These are phyloP conservation scores for Gouania willdenowi DNA, from an alignment of 2,797 vertebrate genomes.

Conservation along the genomic window DNA sequence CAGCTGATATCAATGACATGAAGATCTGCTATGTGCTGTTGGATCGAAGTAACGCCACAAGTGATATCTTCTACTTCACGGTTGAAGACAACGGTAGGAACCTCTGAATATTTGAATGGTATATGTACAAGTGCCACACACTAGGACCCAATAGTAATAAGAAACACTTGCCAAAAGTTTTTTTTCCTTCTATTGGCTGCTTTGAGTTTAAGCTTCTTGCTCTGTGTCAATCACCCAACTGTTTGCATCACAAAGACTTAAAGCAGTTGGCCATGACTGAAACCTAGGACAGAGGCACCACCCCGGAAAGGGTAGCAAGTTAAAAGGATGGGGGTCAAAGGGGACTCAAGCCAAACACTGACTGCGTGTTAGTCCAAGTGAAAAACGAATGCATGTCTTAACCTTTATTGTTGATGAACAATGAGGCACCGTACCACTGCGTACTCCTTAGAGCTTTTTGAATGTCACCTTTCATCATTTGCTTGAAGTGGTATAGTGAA, in stretches of 20 bases:
- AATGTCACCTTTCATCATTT: slow-evolving; percentile 25
- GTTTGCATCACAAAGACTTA: slow-evolving; percentile 72
- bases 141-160: background rate
- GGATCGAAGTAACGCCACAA: slow-evolving; percentile 79
- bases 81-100: slow-evolving; percentile 84
- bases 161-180: slow-evolving; percentile 5
- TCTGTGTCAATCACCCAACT: slow-evolving; percentile 41
- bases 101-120: slow-evolving; percentile 9
- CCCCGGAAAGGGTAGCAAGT: slow-evolving; percentile 39
- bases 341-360: slow-evolving; percentile 32
- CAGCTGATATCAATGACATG: slow-evolving; percentile 86
- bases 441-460: slow-evolving; percentile 20
- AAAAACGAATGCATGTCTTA: slow-evolving; percentile 29
- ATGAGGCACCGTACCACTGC: slow-evolving; percentile 26
- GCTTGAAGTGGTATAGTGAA: slow-evolving; percentile 33
- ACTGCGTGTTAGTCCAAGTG: slow-evolving; percentile 38
- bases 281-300: slow-evolving; percentile 26
- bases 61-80: slow-evolving; percentile 85
- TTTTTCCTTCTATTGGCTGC: slow-evolving; percentile 37
- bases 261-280: slow-evolving; percentile 65
- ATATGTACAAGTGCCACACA: slow-evolving; percentile 9
- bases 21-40: slow-evolving; percentile 82
- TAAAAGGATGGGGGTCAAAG: slow-evolving; percentile 53
- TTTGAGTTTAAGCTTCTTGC: slow-evolving; percentile 45
- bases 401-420: slow-evolving; percentile 52